Conservation (phyloP, 2,888 invertebrate genomes). For the Disparrhopalites patrizii region DNA sequence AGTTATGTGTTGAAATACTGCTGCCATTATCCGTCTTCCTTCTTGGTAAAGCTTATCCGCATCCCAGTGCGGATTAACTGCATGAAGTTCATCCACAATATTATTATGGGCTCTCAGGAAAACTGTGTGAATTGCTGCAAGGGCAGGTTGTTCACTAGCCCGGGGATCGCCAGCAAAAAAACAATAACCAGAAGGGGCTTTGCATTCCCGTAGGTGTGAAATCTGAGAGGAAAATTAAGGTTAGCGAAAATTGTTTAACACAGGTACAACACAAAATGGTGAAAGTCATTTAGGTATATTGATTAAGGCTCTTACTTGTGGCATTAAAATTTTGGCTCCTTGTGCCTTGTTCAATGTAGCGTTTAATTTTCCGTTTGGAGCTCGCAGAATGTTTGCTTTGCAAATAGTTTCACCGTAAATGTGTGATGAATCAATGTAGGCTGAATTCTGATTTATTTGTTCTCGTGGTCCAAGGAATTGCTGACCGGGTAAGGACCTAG, state of each 20-base stretch:
- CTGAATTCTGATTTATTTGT: conserved; percentile 90
- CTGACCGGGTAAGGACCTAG: conserved; percentile 89
- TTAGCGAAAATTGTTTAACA: background rate
- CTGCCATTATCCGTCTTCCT: conserved; percentile 71
- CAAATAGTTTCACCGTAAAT: conserved; percentile 88
- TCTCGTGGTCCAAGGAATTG: conserved; percentile 81
- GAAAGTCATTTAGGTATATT: background rate
- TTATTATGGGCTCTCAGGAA: conserved; percentile 88
- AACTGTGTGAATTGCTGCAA: conserved; percentile 82
- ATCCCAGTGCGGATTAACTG: conserved; percentile 85
- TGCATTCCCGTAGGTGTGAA: conserved; percentile 67
- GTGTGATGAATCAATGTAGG: conserved; percentile 80
- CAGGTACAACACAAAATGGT: no score
- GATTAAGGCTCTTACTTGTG: conserved; percentile 56
- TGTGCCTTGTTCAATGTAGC: conserved; percentile 69
- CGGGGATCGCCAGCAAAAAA: conserved; percentile 87
- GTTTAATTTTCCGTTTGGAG: conserved; percentile 76
- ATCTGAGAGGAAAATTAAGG: conserved; percentile 14
- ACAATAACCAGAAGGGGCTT: conserved; percentile 76
- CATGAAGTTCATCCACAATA: conserved; percentile 69
- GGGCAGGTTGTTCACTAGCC: conserved; percentile 85
- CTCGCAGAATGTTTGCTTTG: conserved; percentile 69
- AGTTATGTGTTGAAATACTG: conserved; percentile 72
- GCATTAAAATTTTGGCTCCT: conserved; percentile 70
- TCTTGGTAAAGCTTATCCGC: conserved; percentile 80